phyloP scores from a whole-genome alignment of 2,888 invertebrate species.

The Eudemis profundana region DNA sequence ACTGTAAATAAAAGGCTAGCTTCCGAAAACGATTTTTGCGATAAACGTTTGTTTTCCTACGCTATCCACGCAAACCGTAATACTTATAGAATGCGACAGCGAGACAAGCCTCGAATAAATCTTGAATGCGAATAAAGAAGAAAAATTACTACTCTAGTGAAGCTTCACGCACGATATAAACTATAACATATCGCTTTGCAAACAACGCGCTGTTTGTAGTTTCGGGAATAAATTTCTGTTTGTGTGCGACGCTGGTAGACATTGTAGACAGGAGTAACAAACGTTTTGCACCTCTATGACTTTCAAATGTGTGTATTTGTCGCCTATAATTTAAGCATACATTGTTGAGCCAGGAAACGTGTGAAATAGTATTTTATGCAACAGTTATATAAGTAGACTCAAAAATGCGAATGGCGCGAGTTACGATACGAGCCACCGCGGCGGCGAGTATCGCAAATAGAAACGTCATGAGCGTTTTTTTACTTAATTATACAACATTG shows the following conservation, averaged over 20 bases:
- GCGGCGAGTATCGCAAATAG: too few species aligned
- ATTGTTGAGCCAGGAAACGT: too few species aligned
- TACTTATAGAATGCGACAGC: constrained; percentile 56
- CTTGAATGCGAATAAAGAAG: constrained; percentile 51
- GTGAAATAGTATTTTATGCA: too few species aligned
- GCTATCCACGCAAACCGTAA: constrained; percentile 49
- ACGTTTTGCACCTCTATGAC: constrained; percentile 21
- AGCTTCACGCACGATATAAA: constrained; percentile 52
- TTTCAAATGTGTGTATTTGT: constrained; percentile 20
- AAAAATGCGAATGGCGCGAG: too few species aligned
- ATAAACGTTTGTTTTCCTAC: constrained; percentile 18
- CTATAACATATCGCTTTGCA: constrained; percentile 44
- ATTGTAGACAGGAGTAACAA: constrained; percentile 22
- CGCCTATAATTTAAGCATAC: constrained; percentile 10
- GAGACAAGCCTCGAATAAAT: constrained; percentile 56
- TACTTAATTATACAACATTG: too few species aligned
- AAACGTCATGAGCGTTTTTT: too few species aligned
- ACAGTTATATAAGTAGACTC: too few species aligned
- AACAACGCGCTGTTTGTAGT: constrained; percentile 30
- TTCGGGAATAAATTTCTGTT: constrained; percentile 30
- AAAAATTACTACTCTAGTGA: constrained; percentile 50
- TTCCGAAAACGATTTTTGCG: background rate
- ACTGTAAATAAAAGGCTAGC: background rate
- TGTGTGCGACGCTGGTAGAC: constrained; percentile 16
- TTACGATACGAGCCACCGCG: too few species aligned